Conservation (phyloP, 2,888 invertebrate genomes). For the Acleris cristana region DNA sequence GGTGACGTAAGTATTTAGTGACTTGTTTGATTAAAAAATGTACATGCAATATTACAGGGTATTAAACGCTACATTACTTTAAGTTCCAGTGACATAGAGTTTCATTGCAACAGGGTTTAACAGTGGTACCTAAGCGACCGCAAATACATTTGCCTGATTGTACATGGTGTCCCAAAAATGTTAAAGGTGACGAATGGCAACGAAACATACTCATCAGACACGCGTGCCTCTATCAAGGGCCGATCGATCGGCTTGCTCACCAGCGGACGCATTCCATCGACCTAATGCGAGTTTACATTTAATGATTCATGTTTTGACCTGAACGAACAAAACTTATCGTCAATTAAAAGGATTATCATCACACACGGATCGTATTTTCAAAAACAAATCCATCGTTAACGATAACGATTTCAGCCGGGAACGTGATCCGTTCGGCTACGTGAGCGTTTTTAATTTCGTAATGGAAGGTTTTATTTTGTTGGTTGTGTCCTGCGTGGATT, state of each 20-base stretch:
- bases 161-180: neutral
- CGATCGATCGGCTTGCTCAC: constrained; percentile 4
- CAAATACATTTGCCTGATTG: too few relatives aligned
- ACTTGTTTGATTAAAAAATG: too few relatives aligned
- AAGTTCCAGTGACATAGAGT: too few relatives aligned
- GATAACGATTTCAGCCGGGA: constrained; percentile 8
- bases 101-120: too few relatives aligned
- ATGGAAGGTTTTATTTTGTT: constrained; percentile 1
- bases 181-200: constrained; percentile 5
- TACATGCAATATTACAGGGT: too few relatives aligned
- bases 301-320: neutral
- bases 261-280: neutral
- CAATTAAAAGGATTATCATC: neutral
- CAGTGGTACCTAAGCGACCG: too few relatives aligned
- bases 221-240: neutral
- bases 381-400: constrained; percentile 7
- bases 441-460: neutral
- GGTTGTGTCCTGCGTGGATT: constrained; percentile 11
- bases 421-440: constrained; percentile 3
- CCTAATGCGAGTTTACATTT: neutral
- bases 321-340: too few relatives aligned
- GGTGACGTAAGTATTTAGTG: too few relatives aligned
- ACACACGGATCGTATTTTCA: neutral
- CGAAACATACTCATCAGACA: constrained; percentile 9
- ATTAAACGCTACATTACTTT: too few relatives aligned